Conservation (phyloP, 2,888 invertebrate genomes). For the Ochropleura leucogaster region DNA sequence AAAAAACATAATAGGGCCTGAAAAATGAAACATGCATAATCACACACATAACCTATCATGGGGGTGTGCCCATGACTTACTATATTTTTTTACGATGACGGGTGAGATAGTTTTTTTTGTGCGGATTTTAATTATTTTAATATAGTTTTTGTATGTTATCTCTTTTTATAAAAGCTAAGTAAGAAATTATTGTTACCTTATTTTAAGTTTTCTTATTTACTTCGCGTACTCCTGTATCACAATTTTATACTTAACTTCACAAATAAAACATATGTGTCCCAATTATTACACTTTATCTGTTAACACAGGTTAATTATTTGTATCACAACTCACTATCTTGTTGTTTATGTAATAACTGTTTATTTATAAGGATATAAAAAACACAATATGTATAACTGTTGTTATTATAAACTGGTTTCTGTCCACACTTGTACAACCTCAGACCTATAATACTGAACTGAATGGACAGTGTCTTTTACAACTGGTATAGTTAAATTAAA, state of each 20-base stretch:
- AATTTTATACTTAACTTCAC: conserved; percentile 1
- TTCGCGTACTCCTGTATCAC: not conserved
- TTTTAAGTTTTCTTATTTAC: not conserved
- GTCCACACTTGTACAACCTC: conserved; percentile 33
- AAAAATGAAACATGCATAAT: not conserved
- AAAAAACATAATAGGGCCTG: not conserved
- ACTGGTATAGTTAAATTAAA: conserved; percentile 15
- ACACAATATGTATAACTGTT: not conserved
- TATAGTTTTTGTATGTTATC: not conserved
- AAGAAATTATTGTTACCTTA: conserved; percentile 12
- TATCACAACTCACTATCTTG: not conserved
- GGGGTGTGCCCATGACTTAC: too few relatives aligned
- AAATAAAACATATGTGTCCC: not conserved
- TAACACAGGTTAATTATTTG: not conserved
- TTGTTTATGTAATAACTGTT: not conserved
- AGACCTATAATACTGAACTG: conserved; percentile 46
- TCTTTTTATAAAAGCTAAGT: not conserved
- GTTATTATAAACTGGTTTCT: conserved; percentile 21
- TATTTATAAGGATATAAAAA: conserved; percentile 18
- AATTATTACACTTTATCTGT: not conserved
- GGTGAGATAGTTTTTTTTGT: too few relatives aligned
- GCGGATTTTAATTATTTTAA: not conserved
- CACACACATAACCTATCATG: not conserved
- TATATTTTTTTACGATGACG: not conserved
- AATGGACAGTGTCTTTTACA: conserved; percentile 26